phyloP scores from a whole-genome alignment of 2,113 vertebrate genomes.

The Pelvicachromis taeniatus region DNA sequence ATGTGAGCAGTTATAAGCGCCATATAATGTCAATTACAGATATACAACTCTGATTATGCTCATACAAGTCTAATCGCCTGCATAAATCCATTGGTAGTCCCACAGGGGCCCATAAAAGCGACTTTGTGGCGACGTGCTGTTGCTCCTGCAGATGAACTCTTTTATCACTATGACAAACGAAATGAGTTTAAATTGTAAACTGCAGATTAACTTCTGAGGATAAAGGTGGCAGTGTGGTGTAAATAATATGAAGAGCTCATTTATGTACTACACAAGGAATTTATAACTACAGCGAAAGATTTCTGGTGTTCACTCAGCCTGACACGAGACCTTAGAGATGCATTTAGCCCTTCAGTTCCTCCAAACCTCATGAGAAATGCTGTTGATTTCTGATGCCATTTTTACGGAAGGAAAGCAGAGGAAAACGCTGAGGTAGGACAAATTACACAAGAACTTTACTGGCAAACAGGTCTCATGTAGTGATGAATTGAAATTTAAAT shows the following conservation, averaged over 20 bases:
- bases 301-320: not conserved
- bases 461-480: not conserved
- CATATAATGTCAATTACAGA: not conserved
- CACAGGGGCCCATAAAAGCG: not conserved
- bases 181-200: not conserved
- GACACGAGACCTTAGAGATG: not conserved
- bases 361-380: not conserved
- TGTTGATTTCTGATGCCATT: not conserved
- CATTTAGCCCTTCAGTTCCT: not conserved
- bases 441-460: not conserved
- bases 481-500: not conserved
- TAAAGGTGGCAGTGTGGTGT: not conserved
- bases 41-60: not conserved
- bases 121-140: not conserved
- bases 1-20: not conserved
- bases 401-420: fast-evolving
- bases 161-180: not conserved
- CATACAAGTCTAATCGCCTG: not conserved
- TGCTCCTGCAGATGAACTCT: not conserved
- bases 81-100: slow-evolving; percentile 1
- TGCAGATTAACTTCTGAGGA: not conserved
- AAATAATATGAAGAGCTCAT: not conserved
- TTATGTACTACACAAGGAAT: not conserved
- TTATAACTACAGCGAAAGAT: not conserved
- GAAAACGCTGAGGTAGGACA: not conserved